Percentiles rank a stretch among this genome's conserved stretches.
Conservation (phyloP, 2,113 vertebrate genomes). For the Martes martes region DNA sequence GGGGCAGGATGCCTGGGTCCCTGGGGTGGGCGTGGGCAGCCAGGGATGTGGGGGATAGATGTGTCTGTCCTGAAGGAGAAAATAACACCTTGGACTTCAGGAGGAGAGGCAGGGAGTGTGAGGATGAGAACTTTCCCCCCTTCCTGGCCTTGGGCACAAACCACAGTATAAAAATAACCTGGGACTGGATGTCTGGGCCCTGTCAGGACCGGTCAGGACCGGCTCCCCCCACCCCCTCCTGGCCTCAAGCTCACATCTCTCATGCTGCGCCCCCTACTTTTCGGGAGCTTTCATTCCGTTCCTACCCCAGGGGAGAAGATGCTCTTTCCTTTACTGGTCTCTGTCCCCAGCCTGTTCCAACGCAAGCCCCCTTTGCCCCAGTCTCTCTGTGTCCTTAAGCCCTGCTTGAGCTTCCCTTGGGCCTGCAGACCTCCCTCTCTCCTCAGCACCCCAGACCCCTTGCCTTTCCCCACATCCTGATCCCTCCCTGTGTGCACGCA, state of each 20-base stretch:
- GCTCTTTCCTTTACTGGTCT: not conserved
- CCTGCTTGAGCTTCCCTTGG: not conserved
- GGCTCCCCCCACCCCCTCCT: conserved; percentile 51
- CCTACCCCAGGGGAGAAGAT: not conserved
- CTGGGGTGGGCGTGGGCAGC: not conserved
- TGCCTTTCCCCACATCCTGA: not conserved
- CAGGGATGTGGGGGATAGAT: conserved; percentile 15
- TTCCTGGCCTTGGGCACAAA: conserved; percentile 75
- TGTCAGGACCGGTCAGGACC: conserved; percentile 71
- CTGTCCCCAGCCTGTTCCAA: not conserved
- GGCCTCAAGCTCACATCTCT: conserved; percentile 9
- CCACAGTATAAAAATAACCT: conserved; percentile 78
- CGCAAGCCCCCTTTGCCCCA: not conserved
- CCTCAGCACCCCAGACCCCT: not conserved
- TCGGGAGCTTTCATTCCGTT: conserved; percentile 8
- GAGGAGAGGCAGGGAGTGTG: conserved; percentile 38
- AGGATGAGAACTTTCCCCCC: conserved; percentile 62
- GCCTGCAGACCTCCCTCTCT: not conserved
- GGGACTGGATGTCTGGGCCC: conserved; percentile 67
- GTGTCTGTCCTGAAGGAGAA: conserved; percentile 55
- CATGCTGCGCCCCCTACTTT: not conserved
- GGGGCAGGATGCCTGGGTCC: conserved; percentile 63
- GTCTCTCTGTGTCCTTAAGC: not conserved
- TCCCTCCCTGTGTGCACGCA: not conserved
- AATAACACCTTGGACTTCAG: conserved; percentile 64